Evolutionary conservation across 2,888 invertebrate genomes (phyloP), one percentile per base, ranked within the genome.

Genomic region (Panzeria rudis): DNA sequence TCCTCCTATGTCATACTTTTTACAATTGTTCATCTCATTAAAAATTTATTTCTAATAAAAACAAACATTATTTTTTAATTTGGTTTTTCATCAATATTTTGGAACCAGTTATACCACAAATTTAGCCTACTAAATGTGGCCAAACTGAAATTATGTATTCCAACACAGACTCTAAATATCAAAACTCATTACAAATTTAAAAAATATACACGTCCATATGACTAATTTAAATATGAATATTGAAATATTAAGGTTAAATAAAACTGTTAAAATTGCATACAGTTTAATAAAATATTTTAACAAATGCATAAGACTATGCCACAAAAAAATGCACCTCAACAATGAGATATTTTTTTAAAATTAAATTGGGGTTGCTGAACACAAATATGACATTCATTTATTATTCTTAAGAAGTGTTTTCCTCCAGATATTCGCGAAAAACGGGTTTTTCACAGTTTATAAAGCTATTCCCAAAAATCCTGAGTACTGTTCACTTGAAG

Each of bases 171-270:
- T 59, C 61, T n/a, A 29, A 17, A 25, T 25, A 47, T 20, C 11
- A n/a, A 17, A 41, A 0, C 13, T 44, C 41, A 75, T 29, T 29
- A 72, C 38, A 59, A 23, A 66, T 59, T 76, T 69, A 75, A 81
- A 73, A 25, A 59, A 35, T 0, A 54, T 25, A 5, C 11, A 35
- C 15, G 56, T 54, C 29, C 29, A n/a, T 4, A 29, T 5, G 29
- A 29, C 3, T 29, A 29, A 59, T 59, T 35, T 35, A 20, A 35
- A 35, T 56, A 29, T n/a, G 56, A 25, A 52, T 71, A 82, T 82
- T 82, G 71, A 82, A 71, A 69, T 82, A 76, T 82, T 82, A 82
- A 76, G 76, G 76, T 82, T 82, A 76, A 52, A 11, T 29, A 41
- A 62, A 23, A 47, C 44, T 35, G 20, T 68, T 29, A 9, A 32